These are phyloP conservation scores for Streptopelia turtur DNA, from an alignment of 2,797 vertebrate genomes.

Conservation along the genomic window DNA sequence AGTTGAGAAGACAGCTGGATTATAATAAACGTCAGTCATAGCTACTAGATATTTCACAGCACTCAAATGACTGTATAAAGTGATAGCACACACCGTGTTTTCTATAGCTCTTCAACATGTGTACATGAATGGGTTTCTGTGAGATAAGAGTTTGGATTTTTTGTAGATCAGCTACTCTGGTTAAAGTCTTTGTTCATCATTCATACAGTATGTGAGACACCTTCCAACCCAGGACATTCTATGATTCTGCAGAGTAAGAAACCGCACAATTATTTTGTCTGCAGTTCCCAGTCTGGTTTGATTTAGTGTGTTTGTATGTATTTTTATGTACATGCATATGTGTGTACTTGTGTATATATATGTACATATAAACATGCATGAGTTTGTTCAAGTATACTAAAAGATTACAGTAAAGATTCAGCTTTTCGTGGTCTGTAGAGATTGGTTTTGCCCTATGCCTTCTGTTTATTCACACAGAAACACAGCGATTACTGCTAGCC, in stretches of 20 bases:
- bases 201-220: background rate
- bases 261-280: background rate
- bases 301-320: background rate
- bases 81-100: background rate
- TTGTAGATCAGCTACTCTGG: background rate
- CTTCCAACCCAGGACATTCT: background rate
- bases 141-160: background rate
- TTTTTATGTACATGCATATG: background rate
- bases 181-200: background rate
- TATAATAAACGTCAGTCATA: background rate
- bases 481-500: rapidly evolving
- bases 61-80: background rate
- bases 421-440: background rate
- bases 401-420: background rate
- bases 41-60: background rate
- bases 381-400: background rate
- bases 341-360: too few species aligned
- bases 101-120: background rate
- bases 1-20: background rate
- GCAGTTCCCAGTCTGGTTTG: background rate
- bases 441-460: background rate
- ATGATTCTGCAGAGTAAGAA: background rate
- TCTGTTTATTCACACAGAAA: background rate
- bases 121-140: background rate
- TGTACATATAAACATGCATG: rapidly evolving